Base-by-base conservation (phyloP, 2,113 vertebrate genomes). In the Verasper variegatus region DNA sequence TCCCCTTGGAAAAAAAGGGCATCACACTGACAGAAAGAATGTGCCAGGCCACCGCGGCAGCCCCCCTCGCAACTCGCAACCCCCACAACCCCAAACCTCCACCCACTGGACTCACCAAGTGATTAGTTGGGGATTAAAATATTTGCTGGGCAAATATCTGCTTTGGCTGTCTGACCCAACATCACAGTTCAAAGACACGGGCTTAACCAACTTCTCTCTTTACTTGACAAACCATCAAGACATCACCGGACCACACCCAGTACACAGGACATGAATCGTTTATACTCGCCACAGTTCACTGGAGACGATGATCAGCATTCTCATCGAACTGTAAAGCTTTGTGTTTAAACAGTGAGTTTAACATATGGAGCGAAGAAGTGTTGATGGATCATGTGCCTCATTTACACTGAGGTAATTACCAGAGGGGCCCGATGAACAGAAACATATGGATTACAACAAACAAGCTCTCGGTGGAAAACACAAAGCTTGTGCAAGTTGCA, bases 61-160 rank as follows among this genome's bases (percentile, higher is more conserved):
- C 70, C 66, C 75, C 72, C 66, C 75, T 49, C 76, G 68, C 10
- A 68, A n/a, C 27, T 76, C 23, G 49, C 65, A 54, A 42, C 64
- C 61, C 42, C 61, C 57, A 60, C 21, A 35, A 65, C 81, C 77
- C 51, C 66, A 88, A 83, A 74, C 83, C 87, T 87, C 88, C 87
- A 85, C 84, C 78, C 89, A 82, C 90, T 83, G 90, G 89, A 93
- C 93, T 92, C 92, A 93, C 93, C 92, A 93, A 94, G 94, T 94
- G 93, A 95, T 94, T 94, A 95, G 94, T 92, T 93, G 86, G 76
- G 94, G 94, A 95, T 95, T 95, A 94, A 95, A 95, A 95, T 94
- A 95, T 95, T 94, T 95, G 93, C 93, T 92, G 91, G 85, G 91
- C 93, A 95, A 95, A 95, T 95, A 94, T 94, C 92, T 93, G 90